Evolutionary conservation across 2,888 invertebrate genomes (phyloP).

Genomic region (Diachrysia chrysitis): DNA sequence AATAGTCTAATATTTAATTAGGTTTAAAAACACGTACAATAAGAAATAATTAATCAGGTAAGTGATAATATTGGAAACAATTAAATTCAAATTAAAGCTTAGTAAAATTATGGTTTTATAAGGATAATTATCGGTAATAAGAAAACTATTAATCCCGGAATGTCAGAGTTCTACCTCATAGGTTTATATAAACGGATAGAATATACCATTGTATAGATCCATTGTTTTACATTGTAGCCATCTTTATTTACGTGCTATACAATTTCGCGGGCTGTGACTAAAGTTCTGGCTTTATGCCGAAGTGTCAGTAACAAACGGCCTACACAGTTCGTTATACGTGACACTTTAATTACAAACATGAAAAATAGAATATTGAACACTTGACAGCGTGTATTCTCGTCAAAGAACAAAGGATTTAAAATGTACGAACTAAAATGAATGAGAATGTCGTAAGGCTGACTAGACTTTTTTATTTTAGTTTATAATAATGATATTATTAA

Average conservation of each 20-base stretch:
- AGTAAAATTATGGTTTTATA: neutral
- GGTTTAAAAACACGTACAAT: neutral
- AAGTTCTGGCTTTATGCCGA: slow-evolving; percentile 43
- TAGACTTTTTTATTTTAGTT: neutral
- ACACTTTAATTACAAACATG: slow-evolving; percentile 31
- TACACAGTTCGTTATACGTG: slow-evolving; percentile 25
- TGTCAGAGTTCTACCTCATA: neutral
- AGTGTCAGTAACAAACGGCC: slow-evolving; percentile 35
- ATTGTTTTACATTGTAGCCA: slow-evolving; percentile 11
- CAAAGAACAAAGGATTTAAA: neutral
- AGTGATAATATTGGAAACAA: neutral
- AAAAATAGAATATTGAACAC: slow-evolving; percentile 20
- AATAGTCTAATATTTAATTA: neutral
- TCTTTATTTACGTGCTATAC: slow-evolving; percentile 26
- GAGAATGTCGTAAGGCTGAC: neutral
- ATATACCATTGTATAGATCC: slow-evolving; percentile 3
- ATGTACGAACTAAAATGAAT: neutral
- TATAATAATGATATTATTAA: neutral
- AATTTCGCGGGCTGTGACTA: slow-evolving; percentile 19
- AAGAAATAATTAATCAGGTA: neutral
- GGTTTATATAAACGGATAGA: slow-evolving; percentile 1
- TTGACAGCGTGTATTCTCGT: neutral
- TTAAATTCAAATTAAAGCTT: neutral
- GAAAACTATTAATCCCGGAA: neutral
- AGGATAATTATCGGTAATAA: neutral